phyloP scores from a whole-genome alignment of 2,888 invertebrate genomes.

The Agrotis ipsilon region DNA sequence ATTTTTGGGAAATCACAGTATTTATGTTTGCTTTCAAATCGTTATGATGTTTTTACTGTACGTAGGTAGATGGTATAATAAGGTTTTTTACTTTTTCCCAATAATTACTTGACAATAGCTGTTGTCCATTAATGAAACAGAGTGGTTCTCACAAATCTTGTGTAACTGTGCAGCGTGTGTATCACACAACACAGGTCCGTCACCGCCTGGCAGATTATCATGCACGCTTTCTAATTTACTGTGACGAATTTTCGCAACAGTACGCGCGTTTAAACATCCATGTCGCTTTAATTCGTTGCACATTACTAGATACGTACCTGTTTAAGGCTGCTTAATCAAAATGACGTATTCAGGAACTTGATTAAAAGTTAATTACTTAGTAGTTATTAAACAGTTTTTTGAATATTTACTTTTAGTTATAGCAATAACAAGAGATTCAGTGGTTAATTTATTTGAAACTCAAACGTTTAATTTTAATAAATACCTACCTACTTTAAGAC shows the following conservation, averaged over 20 bases:
- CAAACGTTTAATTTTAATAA: not conserved
- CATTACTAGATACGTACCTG: slow-evolving; percentile 56
- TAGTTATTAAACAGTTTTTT: not conserved
- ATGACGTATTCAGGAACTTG: slow-evolving; percentile 11
- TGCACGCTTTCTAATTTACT: slow-evolving; percentile 88
- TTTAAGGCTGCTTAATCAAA: slow-evolving; percentile 48
- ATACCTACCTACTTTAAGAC: not conserved
- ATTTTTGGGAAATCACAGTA: slow-evolving; percentile 16
- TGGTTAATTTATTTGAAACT: not conserved
- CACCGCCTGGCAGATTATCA: slow-evolving; percentile 71
- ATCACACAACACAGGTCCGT: slow-evolving; percentile 62
- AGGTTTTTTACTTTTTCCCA: not conserved
- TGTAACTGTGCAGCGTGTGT: slow-evolving; percentile 58
- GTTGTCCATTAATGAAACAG: slow-evolving; percentile 27
- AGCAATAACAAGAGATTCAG: not conserved
- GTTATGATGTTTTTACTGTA: not conserved
- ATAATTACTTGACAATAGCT: slow-evolving; percentile 23
- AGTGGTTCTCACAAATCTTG: slow-evolving; percentile 52
- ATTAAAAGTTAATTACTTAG: not conserved
- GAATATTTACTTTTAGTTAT: not conserved
- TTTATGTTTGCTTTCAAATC: slow-evolving; percentile 2
- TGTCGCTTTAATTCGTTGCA: slow-evolving; percentile 71
- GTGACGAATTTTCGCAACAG: slow-evolving; percentile 84
- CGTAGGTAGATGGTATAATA: not conserved
- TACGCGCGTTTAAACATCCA: slow-evolving; percentile 70